phyloP scores from a whole-genome alignment of 2,113 vertebrate genomes.

The Pantherophis guttatus region DNA sequence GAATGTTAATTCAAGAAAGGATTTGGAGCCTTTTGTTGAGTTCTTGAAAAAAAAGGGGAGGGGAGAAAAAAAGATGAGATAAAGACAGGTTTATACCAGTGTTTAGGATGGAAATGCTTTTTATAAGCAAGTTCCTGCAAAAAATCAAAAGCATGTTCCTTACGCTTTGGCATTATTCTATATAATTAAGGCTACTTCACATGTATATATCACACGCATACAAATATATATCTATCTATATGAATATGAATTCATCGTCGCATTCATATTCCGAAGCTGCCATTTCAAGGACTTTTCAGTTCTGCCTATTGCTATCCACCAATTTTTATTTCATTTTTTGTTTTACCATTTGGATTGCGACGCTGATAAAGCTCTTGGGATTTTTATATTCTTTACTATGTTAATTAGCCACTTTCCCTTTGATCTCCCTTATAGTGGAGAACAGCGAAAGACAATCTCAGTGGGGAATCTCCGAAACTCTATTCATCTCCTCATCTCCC shows the following conservation, averaged over 20 bases:
- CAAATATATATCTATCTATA: slow-evolving; percentile 58
- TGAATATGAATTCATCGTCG: not conserved
- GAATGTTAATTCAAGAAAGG: slow-evolving; percentile 59
- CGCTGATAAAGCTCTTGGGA: slow-evolving; percentile 80
- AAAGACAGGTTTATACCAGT: slow-evolving; percentile 52
- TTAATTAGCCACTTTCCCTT: slow-evolving; percentile 80
- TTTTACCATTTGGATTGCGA: slow-evolving; percentile 82
- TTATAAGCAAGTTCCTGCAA: slow-evolving; percentile 62
- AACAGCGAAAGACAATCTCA: slow-evolving; percentile 83
- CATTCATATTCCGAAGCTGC: slow-evolving; percentile 72
- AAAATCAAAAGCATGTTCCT: slow-evolving; percentile 60
- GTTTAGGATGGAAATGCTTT: slow-evolving; percentile 57
- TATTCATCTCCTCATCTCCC: slow-evolving; percentile 78
- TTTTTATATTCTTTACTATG: slow-evolving; percentile 83
- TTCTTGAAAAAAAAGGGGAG: slow-evolving; percentile 12
- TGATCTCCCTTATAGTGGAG: slow-evolving; percentile 78
- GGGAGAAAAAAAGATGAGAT: slow-evolving; percentile 35
- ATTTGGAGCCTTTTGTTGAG: slow-evolving; percentile 59
- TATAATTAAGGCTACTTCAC: slow-evolving; percentile 77
- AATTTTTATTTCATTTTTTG: slow-evolving; percentile 81
- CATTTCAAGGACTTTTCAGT: slow-evolving; percentile 81
- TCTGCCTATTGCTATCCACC: slow-evolving; percentile 81
- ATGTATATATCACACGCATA: slow-evolving; percentile 54
- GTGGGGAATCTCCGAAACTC: slow-evolving; percentile 78
- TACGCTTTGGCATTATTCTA: slow-evolving; percentile 67